Evolutionary conservation across 2,888 invertebrate genomes (phyloP).

Genomic region (Oxytorus armatus): DNA sequence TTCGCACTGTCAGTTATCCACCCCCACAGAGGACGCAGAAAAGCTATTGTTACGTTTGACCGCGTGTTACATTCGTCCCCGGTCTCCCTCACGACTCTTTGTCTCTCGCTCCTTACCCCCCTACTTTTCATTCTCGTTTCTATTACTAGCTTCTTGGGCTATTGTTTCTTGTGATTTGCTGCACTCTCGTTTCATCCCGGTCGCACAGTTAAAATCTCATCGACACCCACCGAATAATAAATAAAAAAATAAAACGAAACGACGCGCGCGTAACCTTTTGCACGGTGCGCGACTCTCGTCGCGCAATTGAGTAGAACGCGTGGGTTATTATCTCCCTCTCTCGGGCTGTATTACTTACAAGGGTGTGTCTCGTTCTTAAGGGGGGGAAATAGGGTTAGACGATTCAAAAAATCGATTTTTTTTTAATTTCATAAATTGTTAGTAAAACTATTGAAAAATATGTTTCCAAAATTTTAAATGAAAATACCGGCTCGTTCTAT

Average conservation of each 20-base stretch:
- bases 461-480: too few relatives aligned
- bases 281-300: constrained; percentile 67
- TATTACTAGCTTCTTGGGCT: neutral
- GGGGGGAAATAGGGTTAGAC: too few relatives aligned
- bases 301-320: constrained; percentile 58
- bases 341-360: constrained; percentile 30
- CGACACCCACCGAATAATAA: constrained; percentile 57
- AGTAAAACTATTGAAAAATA: too few relatives aligned
- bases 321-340: constrained; percentile 39
- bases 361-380: constrained; percentile 64
- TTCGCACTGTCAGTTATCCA: too few relatives aligned
- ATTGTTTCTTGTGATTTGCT: constrained; percentile 6
- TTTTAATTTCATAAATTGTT: too few relatives aligned
- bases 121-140: constrained; percentile 1
- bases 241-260: constrained; percentile 56
- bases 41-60: too few relatives aligned
- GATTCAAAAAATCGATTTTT: too few relatives aligned
- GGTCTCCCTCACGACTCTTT: too few relatives aligned
- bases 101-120: constrained; percentile 22
- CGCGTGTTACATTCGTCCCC: too few relatives aligned
- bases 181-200: constrained; percentile 10
- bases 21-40: too few relatives aligned
- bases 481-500: too few relatives aligned
- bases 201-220: constrained; percentile 41
- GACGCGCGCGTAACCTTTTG: constrained; percentile 76